Percentiles rank a stretch among this genome's conserved stretches.
Conservation (phyloP, 1,140 invertebrate species). For the Bombus affinis region DNA sequence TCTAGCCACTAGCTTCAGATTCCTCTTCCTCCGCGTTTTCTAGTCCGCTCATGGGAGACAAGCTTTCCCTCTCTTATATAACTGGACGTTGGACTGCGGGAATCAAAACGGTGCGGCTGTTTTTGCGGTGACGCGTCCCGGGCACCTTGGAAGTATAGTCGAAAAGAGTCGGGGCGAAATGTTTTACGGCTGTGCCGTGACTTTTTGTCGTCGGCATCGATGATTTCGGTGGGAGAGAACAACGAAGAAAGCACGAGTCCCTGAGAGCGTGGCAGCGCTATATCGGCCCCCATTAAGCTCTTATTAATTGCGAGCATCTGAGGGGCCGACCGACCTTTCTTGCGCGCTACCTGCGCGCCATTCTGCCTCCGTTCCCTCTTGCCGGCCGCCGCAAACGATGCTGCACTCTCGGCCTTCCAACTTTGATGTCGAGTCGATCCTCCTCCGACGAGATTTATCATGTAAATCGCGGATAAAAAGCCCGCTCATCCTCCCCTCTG, state of each 20-base stretch:
- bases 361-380: constrained; percentile 66
- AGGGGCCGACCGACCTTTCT: constrained; percentile 79
- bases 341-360: constrained; percentile 79
- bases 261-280: constrained; percentile 59
- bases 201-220: constrained; percentile 61
- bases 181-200: constrained; percentile 61
- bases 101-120: constrained; percentile 39
- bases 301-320: constrained; percentile 82
- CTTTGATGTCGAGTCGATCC: constrained; percentile 52
- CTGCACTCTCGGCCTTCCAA: constrained; percentile 41
- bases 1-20: too few relatives aligned
- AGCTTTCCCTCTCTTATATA: constrained; percentile 50
- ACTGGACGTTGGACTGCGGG: constrained; percentile 42
- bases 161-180: constrained; percentile 45
- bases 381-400: constrained; percentile 37
- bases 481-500: background rate
- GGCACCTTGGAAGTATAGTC: constrained; percentile 31
- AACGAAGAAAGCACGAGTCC: constrained; percentile 31
- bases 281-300: constrained; percentile 81
- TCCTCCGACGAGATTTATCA: constrained; percentile 47
- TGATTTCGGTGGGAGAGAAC: constrained; percentile 67
- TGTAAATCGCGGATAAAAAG: constrained; percentile 51
- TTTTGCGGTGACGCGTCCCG: constrained; percentile 41
- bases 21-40: background rate
- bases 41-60: background rate